Percentiles rank a stretch among this genome's conserved stretches.
These are phyloP conservation scores for Eupithecia exiguata DNA, from an alignment of 2,888 invertebrate species.

Conservation along the genomic window DNA sequence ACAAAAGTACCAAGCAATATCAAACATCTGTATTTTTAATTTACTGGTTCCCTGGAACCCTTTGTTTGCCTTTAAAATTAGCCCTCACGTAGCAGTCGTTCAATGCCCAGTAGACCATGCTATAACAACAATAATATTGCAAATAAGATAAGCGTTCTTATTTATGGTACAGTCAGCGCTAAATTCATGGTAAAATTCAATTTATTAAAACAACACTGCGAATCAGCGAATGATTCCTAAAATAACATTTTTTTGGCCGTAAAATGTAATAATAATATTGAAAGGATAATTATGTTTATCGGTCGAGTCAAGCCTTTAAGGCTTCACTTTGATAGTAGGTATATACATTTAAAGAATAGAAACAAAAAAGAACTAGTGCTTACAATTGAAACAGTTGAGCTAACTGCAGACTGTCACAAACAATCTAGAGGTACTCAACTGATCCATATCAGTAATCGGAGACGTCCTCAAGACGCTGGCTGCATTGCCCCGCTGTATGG, in stretches of 20 bases:
- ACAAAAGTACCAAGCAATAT: not conserved
- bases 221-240: not conserved
- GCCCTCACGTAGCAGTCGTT: constrained; percentile 49
- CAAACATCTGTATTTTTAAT: constrained; percentile 12
- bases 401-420: not conserved
- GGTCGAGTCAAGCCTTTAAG: not conserved
- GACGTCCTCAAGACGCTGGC: too few species aligned
- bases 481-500: too few species aligned
- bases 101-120: constrained; percentile 60
- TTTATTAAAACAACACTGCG: not conserved
- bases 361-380: not conserved
- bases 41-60: constrained; percentile 11
- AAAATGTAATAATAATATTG: not conserved
- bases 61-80: constrained; percentile 30
- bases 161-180: constrained; percentile 50
- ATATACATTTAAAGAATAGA: not conserved
- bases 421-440: too few species aligned
- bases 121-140: constrained; percentile 64
- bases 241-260: not conserved
- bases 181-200: not conserved
- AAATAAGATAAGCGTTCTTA: constrained; percentile 72
- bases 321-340: not conserved
- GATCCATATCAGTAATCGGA: not conserved
- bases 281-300: not conserved
- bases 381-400: not conserved